Percentiles rank a stretch among this genome's conserved stretches.
These are phyloP conservation scores for Philotrypesis tridentata DNA, from an alignment of 1,140 invertebrate genomes.

Conservation along the genomic window DNA sequence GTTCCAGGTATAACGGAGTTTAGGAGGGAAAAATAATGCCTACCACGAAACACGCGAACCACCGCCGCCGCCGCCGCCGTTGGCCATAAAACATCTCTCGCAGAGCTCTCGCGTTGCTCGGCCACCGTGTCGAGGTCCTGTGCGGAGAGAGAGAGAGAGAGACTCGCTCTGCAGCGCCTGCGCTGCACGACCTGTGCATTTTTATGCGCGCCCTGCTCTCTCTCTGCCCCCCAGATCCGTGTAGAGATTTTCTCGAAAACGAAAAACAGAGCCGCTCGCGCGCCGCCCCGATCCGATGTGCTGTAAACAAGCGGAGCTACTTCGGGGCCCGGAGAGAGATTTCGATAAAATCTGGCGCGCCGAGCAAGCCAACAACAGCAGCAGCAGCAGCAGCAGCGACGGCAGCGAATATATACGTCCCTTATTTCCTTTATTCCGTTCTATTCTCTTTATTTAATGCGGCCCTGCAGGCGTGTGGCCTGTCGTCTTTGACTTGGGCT, in stretches of 20 bases:
- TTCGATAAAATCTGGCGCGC: constrained; percentile 36
- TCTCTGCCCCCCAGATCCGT: constrained; percentile 68
- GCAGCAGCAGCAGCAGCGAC: no score
- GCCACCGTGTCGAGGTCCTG: constrained; percentile 9
- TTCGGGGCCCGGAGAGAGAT: background rate
- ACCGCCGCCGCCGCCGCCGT: constrained; percentile 67
- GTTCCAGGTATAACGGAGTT: constrained; percentile 73
- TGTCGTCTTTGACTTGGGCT: background rate
- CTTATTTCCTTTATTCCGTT: background rate
- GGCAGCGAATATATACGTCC: background rate
- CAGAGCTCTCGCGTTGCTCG: no score
- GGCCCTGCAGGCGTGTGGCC: background rate
- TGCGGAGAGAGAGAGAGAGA: no score
- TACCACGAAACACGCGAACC: constrained; percentile 72
- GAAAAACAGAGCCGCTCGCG: constrained; percentile 55
- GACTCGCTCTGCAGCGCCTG: constrained; percentile 53
- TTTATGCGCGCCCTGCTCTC: constrained; percentile 69
- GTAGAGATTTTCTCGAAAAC: constrained; percentile 69
- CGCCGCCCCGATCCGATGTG: constrained; percentile 57
- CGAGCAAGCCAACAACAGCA: no score
- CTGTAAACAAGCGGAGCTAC: constrained; percentile 56
- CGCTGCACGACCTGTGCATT: constrained; percentile 71
- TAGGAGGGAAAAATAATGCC: constrained; percentile 71
- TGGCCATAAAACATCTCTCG: constrained; percentile 51
- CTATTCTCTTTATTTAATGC: background rate